Evolutionary conservation across 1,140 invertebrate genomes (phyloP), one percentile per base, ranked within the genome.

Genomic region (Venturia canescens): DNA sequence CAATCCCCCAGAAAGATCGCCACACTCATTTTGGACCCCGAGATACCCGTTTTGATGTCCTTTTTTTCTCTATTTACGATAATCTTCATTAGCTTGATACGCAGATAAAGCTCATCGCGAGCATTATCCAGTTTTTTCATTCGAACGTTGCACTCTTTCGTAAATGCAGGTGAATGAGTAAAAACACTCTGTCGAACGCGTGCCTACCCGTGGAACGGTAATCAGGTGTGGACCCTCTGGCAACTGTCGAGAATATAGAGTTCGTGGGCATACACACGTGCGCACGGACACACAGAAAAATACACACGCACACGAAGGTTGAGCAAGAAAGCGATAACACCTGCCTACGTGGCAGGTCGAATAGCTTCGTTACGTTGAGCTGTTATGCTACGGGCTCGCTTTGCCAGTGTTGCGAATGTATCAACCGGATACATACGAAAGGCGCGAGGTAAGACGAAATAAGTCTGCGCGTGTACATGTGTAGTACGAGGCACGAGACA

Each of bases 221-320:
- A 77, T 77, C 75, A 63, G 75, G 75, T 77, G 75, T 77, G 63
- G 34, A 60, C 75, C 75, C 75, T 31, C 57, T 77, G 75, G 75
- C 75, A 77, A 77, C 57, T 31, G 72, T 31, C 50, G 29, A 63
- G 4, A 11, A 63, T 18, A 63, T 27, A 63, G 23, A 63, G 57
- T 29, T 34, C 7, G 11, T 18, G 21, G 5, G 13, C 38, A 44
- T 13, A 44, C 38, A 44, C 38, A 44, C 1, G 13, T 18, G 21
- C 21, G 13, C 38, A 44, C 7, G 13, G 7, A 44, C 38, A 44
- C 1, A n/a, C n/a, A n/a, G n/a, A n/a, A n/a, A n/a, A n/a, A n/a
- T 18, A 57, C 21, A 44, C 38, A 44, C 7, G 13, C 38, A 44
- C 38, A 44, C 1, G 13, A 6, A 44, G 13, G 21, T 18, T 31